Base-by-base conservation (phyloP, 2,797 vertebrate genomes). In the Natrix natrix region DNA sequence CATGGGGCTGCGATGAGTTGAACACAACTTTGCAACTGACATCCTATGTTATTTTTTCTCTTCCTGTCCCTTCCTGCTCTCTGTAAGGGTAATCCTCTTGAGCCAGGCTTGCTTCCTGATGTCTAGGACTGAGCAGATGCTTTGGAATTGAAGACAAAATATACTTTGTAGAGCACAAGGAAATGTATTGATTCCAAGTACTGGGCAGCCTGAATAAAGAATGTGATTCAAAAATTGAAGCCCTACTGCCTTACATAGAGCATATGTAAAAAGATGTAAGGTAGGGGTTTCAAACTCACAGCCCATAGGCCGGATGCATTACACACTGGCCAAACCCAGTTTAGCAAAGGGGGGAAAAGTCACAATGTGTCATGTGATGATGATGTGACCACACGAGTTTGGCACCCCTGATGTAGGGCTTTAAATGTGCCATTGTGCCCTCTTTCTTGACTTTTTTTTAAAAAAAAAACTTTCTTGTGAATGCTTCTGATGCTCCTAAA, bases 321-420 rank as follows among this genome's bases (percentile, higher is more conserved):
- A 20, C 5, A 0, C 57, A 59, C 17, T 20, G 57, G 57, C 5
- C 57, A 59, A 16, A 59, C 57, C 57, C 57, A 59, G 17, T 59
- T 59, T 59, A 59, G 17, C 57, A 59, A 59, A 57, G 16, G 56
- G 0, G 16, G 56, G 4, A 4, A 56, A 56, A 59, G 57, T 59
- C 17, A 5, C 1, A 17, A 59, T 59, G 20, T 59, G 57, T 59
- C 17, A 59, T 17, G 17, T 20, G 17, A 22, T 1, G 1, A 59
- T 0, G 0, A 59, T 5, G 1, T 59, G 57, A 59, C 17, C 1
- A 59, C 17, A 0, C 1, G 5, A 59, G 57, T 20, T 59, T 59
- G 17, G 20, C 11, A 63, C 26, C 61, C 10, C 61, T 63, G 61
- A 3, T 61, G 8, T 4, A 61, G 60, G 60, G 24, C 24, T 69